Base-by-base conservation (phyloP, 1,140 invertebrate species). In the Phthorimaea operculella region DNA sequence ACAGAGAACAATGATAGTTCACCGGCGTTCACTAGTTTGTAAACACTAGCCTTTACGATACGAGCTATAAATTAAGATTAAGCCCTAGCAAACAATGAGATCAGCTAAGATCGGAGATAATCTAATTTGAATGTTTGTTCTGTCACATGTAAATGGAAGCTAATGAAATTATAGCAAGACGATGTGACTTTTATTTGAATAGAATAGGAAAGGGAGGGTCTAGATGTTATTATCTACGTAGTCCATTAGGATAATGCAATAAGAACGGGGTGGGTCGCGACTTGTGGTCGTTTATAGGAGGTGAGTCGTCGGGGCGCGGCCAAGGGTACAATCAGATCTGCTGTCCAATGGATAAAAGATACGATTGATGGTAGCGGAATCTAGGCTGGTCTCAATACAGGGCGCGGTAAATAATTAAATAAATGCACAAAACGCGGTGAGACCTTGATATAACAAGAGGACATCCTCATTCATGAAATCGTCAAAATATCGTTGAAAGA, bases 351-450 rank as follows among this genome's bases (percentile, higher is more conserved):
- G 57, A 60, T 28, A 52, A 56, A 67, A 52, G 28, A 44, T 12
- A 17, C 44, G 44, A 17, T 47, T 47, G 16, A 47, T 17, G 39
- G 16, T 47, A 47, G n/a, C 9, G 52, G 36, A 50, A 59, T 58
- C 51, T 66, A 54, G 59, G 55, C 49, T 39, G 36, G 50, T 51
- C 50, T 63, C 59, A 66, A 66, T 66, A 56, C 18, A 7, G 59
- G 63, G 59, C 57, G 62, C 36, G 56, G 42, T 15, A 28, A 4
- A 6, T 2, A 28, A 28, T 2, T 28, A 28, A 28, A 28, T 28
- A 28, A 28, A 28, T 28, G 21, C 21, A 28, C 21, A 28, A n/a
- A n/a, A 6, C 21, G 21, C 21, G 6, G 6, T 6, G 6, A 28
- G 21, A 28, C 21, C 21, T 28, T 28, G 21, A 28, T 28, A 4